Conservation (phyloP, 2,113 vertebrate species). For the Etheostoma cragini region DNA sequence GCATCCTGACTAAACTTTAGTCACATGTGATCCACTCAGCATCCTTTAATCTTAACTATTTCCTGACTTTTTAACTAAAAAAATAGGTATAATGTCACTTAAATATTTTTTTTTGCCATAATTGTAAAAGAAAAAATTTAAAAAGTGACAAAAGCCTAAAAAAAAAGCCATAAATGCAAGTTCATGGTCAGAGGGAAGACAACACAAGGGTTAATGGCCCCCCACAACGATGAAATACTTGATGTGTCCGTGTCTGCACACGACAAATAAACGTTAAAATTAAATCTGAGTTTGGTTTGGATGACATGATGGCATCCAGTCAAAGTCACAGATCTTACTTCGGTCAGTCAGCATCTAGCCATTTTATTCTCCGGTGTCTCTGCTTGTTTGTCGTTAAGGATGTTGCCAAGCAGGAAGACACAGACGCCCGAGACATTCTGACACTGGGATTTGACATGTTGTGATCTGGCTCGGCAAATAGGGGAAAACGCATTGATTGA, state of each 20-base stretch:
- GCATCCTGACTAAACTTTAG: too few relatives aligned
- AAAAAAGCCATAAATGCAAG: too few relatives aligned
- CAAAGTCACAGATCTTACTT: constrained; percentile 5
- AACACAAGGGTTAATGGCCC: too few relatives aligned
- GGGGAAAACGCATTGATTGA: constrained; percentile 41
- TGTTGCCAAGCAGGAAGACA: constrained; percentile 21
- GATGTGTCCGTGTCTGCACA: neutral
- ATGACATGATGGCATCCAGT: neutral
- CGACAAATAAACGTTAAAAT: neutral
- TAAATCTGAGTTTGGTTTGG: neutral
- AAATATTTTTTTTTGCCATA: too few relatives aligned
- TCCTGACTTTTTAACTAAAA: too few relatives aligned
- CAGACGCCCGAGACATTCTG: constrained; percentile 9
- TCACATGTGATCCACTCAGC: too few relatives aligned
- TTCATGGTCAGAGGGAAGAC: too few relatives aligned
- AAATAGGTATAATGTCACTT: too few relatives aligned
- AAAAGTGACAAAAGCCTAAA: too few relatives aligned
- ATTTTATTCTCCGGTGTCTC: neutral
- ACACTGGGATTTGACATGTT: constrained; percentile 10
- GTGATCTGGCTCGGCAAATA: constrained; percentile 36
- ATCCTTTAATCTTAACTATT: too few relatives aligned
- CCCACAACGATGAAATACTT: too few relatives aligned
- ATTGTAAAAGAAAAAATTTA: too few relatives aligned
- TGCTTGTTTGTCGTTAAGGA: constrained; percentile 16
- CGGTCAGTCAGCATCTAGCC: neutral